These are phyloP conservation scores for Ennomos quercinarius DNA, from an alignment of 2,888 invertebrate species.

Conservation along the genomic window DNA sequence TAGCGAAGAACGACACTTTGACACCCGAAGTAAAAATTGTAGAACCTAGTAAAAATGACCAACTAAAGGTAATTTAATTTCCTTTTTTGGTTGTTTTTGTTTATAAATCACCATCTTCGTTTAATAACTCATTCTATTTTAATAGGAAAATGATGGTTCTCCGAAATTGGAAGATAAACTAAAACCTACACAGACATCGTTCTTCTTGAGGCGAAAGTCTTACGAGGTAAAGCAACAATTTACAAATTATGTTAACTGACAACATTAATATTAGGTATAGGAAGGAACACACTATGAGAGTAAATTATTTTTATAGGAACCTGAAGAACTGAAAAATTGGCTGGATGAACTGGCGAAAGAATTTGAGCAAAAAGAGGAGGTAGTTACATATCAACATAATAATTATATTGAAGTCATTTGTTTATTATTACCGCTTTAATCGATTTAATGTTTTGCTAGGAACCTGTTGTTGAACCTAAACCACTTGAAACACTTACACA, in stretches of 20 bases:
- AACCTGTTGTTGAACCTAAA: slow-evolving; percentile 34
- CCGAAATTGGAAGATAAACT: slow-evolving; percentile 44
- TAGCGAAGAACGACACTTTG: slow-evolving; percentile 25
- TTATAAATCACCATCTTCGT: neutral
- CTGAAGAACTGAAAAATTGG: slow-evolving; percentile 31
- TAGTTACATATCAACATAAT: slow-evolving; percentile 13
- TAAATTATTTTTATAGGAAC: slow-evolving; percentile 34
- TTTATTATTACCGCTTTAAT: slow-evolving; percentile 3
- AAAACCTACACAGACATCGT: slow-evolving; percentile 51
- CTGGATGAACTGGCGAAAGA: slow-evolving; percentile 30
- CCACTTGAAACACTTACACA: slow-evolving; percentile 45
- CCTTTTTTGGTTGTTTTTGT: neutral
- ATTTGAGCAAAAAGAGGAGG: slow-evolving; percentile 22
- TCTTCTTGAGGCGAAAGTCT: slow-evolving; percentile 57
- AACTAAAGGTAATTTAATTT: slow-evolving; percentile 28
- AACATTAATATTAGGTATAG: too few species aligned
- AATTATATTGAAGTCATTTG: neutral
- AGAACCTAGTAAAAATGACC: slow-evolving; percentile 21
- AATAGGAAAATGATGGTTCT: slow-evolving; percentile 55
- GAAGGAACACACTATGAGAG: neutral
- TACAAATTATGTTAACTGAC: too few species aligned
- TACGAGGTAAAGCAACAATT: slow-evolving; percentile 51
- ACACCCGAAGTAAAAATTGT: slow-evolving; percentile 17
- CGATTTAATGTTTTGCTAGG: slow-evolving; percentile 19
- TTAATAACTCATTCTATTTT: slow-evolving; percentile 30